Evolutionary conservation across 2,888 invertebrate species (phyloP).

Genomic region (Timandra comae): DNA sequence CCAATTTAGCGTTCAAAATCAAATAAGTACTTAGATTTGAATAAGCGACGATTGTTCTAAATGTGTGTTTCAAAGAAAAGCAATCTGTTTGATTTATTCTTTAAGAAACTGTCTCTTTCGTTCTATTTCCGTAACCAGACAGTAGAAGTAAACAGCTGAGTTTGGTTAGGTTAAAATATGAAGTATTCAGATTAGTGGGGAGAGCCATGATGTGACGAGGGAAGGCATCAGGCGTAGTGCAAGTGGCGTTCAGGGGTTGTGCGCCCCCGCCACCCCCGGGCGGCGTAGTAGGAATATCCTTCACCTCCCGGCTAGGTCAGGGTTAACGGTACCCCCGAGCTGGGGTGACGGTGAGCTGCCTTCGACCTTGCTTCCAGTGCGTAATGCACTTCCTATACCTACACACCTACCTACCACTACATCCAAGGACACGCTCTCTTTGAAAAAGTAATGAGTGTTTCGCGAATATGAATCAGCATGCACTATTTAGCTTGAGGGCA

Average conservation of each 20-base stretch:
- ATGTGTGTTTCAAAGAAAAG: too few relatives aligned
- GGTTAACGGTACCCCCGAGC: constrained; percentile 72
- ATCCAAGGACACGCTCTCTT: too few relatives aligned
- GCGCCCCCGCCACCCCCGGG: constrained; percentile 43
- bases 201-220: constrained; percentile 49
- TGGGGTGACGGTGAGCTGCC: constrained; percentile 61
- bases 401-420: constrained; percentile 7
- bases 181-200: constrained; percentile 10
- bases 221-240: constrained; percentile 57
- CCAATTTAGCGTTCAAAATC: too few relatives aligned
- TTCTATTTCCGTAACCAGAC: too few relatives aligned
- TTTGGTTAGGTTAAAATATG: constrained; percentile 17
- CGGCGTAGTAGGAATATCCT: constrained; percentile 71
- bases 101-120: too few relatives aligned
- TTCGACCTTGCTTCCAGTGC: constrained; percentile 67
- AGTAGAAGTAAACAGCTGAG: too few relatives aligned
- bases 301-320: constrained; percentile 72
- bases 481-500: too few relatives aligned
- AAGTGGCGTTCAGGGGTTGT: constrained; percentile 46
- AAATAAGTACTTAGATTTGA: too few relatives aligned
- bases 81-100: too few relatives aligned
- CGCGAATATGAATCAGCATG: too few relatives aligned
- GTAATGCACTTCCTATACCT: constrained; percentile 44
- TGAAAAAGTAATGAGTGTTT: too few relatives aligned
- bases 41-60: too few relatives aligned